Conservation (phyloP, 2,888 invertebrate genomes). For the Omphaloscelis lunosa region DNA sequence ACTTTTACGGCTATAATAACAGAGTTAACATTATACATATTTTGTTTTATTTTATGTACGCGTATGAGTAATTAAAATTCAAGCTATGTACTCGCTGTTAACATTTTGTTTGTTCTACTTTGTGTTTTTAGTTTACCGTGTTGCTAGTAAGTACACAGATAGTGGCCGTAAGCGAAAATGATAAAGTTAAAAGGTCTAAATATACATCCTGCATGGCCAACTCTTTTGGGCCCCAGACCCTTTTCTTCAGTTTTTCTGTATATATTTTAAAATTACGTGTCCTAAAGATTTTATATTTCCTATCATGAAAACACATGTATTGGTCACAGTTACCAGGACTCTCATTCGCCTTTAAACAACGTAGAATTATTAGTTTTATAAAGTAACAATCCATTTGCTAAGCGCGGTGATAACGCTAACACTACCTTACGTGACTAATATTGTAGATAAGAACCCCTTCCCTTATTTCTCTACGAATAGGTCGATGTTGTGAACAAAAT, state of each 20-base stretch:
- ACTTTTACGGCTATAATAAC: slow-evolving; percentile 45
- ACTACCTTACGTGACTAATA: not conserved
- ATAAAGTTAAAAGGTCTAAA: not conserved
- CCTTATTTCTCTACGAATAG: not conserved
- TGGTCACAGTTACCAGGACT: too few species aligned
- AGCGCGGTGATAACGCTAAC: not conserved
- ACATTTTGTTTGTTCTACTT: slow-evolving; percentile 25
- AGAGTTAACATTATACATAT: slow-evolving; percentile 41
- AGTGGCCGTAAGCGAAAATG: not conserved
- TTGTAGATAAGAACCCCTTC: not conserved
- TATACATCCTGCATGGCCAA: too few species aligned
- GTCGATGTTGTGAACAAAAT: not conserved
- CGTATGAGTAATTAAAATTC: slow-evolving; percentile 25
- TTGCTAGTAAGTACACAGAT: not conserved
- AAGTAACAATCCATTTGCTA: not conserved
- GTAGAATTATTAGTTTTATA: not conserved
- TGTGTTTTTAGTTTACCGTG: slow-evolving; percentile 5
- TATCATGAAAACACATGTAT: not conserved
- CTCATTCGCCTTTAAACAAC: not conserved
- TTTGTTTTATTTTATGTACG: slow-evolving; percentile 30
- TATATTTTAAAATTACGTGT: too few species aligned
- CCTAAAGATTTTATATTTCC: not conserved
- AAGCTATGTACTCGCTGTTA: not conserved
- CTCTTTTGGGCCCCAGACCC: not conserved
- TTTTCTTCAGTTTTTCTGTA: not conserved